Percentiles rank a stretch among this genome's conserved stretches.
These are phyloP conservation scores for Scartelaos histophorus DNA, from an alignment of 2,113 vertebrate genomes.

Conservation along the genomic window DNA sequence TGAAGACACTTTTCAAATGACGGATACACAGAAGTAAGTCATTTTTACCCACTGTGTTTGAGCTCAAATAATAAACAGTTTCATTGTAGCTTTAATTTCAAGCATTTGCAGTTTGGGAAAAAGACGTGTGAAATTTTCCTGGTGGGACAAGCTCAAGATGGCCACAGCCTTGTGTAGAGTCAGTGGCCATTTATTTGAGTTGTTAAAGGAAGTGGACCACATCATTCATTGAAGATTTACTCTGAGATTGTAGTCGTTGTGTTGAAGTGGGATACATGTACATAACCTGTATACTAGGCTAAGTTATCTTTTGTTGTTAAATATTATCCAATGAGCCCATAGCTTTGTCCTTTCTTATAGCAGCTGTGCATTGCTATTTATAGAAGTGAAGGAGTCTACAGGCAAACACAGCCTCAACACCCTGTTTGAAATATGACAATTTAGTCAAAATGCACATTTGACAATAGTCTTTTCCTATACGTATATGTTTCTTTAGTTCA, in stretches of 20 bases:
- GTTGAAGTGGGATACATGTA: not conserved
- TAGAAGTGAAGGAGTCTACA: not conserved
- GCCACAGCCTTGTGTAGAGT: not conserved
- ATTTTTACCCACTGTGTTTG: not conserved
- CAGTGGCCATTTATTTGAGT: not conserved
- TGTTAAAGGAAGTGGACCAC: not conserved
- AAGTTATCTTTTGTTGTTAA: not conserved
- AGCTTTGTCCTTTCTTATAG: not conserved
- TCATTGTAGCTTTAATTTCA: not conserved
- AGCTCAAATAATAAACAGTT: not conserved
- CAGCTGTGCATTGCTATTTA: slow-evolving; percentile 3
- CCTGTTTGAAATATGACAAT: not conserved
- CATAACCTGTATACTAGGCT: not conserved
- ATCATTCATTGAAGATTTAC: not conserved
- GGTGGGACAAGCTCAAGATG: not conserved
- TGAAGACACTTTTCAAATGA: slow-evolving; percentile 36
- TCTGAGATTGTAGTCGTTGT: not conserved
- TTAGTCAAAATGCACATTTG: no score
- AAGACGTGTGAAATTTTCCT: not conserved
- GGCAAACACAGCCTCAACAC: not conserved
- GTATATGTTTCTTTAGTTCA: no score
- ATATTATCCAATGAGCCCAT: not conserved
- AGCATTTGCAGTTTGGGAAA: not conserved
- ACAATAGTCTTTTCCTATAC: no score
- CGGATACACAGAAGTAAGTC: slow-evolving; percentile 51